phyloP scores from a whole-genome alignment of 2,888 invertebrate genomes.

The Calephelis perditalis region DNA sequence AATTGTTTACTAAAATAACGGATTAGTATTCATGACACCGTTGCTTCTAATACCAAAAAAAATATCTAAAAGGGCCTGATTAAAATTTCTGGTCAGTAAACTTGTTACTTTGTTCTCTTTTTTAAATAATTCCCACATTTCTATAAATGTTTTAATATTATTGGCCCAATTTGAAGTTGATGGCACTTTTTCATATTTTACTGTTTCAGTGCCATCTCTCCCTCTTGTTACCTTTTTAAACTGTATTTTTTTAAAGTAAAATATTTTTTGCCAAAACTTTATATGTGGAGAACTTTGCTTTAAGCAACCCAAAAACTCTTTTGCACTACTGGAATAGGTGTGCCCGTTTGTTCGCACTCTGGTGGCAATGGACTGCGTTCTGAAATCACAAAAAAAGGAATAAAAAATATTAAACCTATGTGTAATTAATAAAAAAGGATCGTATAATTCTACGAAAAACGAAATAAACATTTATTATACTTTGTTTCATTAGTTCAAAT shows the following conservation, averaged over 20 bases:
- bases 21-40: slow-evolving; percentile 21
- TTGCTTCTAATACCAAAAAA: slow-evolving; percentile 26
- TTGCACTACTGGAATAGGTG: neutral
- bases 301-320: slow-evolving; percentile 8
- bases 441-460: too few species aligned
- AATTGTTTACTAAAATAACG: slow-evolving; percentile 20
- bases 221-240: slow-evolving; percentile 16
- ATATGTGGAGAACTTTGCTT: slow-evolving; percentile 18
- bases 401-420: too few species aligned
- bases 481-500: too few species aligned
- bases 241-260: slow-evolving; percentile 18
- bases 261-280: slow-evolving; percentile 16
- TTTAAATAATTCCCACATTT: slow-evolving; percentile 17
- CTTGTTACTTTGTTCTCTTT: slow-evolving; percentile 10
- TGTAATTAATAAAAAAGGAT: too few species aligned
- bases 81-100: slow-evolving; percentile 24
- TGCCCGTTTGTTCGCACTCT: neutral
- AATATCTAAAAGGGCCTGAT: slow-evolving; percentile 27
- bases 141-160: slow-evolving; percentile 19
- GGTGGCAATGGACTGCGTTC: neutral
- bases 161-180: slow-evolving; percentile 17
- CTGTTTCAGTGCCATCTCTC: neutral
- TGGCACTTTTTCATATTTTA: slow-evolving; percentile 15
- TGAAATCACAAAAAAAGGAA: neutral
- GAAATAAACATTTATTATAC: too few species aligned